Evolutionary conservation across 2,113 vertebrate species (phyloP).

Genomic region (Pelecanoides urinatrix): DNA sequence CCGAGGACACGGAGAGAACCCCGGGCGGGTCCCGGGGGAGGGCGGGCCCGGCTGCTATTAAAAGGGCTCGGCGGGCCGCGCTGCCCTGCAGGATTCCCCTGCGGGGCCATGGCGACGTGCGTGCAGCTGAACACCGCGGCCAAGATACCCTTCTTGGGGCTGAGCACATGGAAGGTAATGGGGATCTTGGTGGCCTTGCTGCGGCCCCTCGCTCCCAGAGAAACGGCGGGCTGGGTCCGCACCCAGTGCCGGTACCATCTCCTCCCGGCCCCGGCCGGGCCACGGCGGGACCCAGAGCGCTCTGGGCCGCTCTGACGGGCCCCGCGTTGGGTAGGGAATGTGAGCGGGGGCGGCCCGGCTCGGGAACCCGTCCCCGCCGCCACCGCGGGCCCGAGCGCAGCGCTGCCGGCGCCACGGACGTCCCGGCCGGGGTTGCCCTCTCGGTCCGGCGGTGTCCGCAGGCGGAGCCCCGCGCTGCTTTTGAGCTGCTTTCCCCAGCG

Average conservation of each 20-base stretch:
- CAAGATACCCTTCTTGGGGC: constrained; percentile 78
- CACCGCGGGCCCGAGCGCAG: not conserved
- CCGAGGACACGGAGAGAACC: too few species aligned
- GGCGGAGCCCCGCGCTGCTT: not conserved
- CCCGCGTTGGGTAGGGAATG: not conserved
- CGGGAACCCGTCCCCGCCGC: not conserved
- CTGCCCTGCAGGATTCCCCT: accelerated
- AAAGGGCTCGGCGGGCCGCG: not conserved
- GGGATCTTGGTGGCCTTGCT: not conserved
- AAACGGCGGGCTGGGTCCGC: too few species aligned
- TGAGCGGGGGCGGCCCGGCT: not conserved
- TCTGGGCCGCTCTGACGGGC: not conserved
- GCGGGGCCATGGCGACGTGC: constrained; percentile 9
- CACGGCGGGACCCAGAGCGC: too few species aligned
- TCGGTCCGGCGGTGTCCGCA: too few species aligned
- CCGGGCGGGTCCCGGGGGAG: not conserved
- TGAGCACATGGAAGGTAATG: constrained; percentile 85
- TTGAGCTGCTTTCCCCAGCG: not conserved
- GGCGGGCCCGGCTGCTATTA: not conserved
- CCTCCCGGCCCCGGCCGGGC: too few species aligned
- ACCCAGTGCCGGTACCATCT: not conserved
- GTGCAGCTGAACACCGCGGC: constrained; percentile 73
- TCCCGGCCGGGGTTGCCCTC: not conserved
- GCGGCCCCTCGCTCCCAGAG: too few species aligned
- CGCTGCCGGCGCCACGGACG: not conserved